Evolutionary conservation across 2,797 vertebrate species (phyloP), one percentile per base, ranked within the genome.

Genomic region (Linurgus olivaceus): DNA sequence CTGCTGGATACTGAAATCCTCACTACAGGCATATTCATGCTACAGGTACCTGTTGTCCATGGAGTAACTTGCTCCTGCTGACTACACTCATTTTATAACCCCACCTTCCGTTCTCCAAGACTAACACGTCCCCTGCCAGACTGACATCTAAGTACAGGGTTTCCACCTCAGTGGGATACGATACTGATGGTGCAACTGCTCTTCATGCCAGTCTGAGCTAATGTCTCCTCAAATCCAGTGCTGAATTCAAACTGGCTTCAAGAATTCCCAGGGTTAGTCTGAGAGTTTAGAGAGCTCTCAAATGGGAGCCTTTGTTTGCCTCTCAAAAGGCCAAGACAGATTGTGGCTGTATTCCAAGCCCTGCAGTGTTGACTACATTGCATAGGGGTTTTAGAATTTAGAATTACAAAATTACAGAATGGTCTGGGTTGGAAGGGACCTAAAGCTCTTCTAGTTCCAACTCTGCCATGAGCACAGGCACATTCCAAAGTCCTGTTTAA

Each of bases 401-500:
- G 20, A 57, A 51, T 38, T 45, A 31, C 8, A 51, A 21, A 51
- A 51, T 76, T 63, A 33, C 15, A 57, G n/a, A 45, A 44, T 10
- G 29, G 25, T 63, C 29, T 26, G 20, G 20, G 17, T 31, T 63
- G 44, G 17, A 51, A 45, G 17, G 29, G 25, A 63, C 21, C 29
- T 40, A 76, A 77, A 71, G 17, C 45, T 57, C 20, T 38, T 63
- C 24, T 38, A 13, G 11, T 63, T 76, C 28, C n/a, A 62, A 1
- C 28, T 38, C 2, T 63, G 28, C 42, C 7, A 6, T 20, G 37
- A 10, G 7, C 26, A 44, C 0, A 0, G n/a, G 31, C 25, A 31
- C 14, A 17, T 76, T 63, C 17, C 28, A 70, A 70, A 76, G 40
- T 17, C 21, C 37, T 10, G 17, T 35, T 55, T 12, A 51, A 2